phyloP scores from a whole-genome alignment of 1,140 invertebrate species.

The Stratiolaelaps scimitus region DNA sequence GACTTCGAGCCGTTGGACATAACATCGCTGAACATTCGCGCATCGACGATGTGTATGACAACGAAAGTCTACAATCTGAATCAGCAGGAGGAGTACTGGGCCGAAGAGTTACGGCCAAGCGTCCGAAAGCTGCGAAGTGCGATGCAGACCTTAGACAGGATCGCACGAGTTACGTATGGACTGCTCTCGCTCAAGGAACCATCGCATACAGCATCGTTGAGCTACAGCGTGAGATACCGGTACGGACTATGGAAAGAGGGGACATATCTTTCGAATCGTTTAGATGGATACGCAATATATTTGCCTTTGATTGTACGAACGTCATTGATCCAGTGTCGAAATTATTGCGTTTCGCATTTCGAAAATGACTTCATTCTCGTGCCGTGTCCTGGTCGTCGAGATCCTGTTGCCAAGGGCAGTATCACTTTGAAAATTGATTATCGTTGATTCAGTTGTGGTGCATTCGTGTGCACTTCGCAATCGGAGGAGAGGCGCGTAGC shows the following conservation, averaged over 20 bases:
- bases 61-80: slow-evolving; percentile 47
- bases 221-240: slow-evolving; percentile 32
- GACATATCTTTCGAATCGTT: no score
- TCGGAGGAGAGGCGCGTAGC: no score
- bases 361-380: no score
- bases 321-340: no score
- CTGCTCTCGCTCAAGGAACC: slow-evolving; percentile 59
- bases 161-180: slow-evolving; percentile 67
- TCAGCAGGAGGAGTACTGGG: slow-evolving; percentile 46
- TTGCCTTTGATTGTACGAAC: no score
- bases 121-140: slow-evolving; percentile 66
- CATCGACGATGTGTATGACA: slow-evolving; percentile 69
- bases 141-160: slow-evolving; percentile 66
- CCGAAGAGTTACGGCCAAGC: slow-evolving; percentile 58
- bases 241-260: neutral
- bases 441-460: no score
- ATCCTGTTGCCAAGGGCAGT: no score
- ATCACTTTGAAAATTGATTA: no score
- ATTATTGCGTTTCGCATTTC: no score
- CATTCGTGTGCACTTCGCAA: no score
- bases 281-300: no score
- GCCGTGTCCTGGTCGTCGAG: no score
- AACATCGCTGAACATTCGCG: slow-evolving; percentile 74
- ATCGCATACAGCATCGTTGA: slow-evolving; percentile 37
- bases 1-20: slow-evolving; percentile 48